Conservation (phyloP, 2,113 vertebrate genomes). For the Arothron firmamentum region DNA sequence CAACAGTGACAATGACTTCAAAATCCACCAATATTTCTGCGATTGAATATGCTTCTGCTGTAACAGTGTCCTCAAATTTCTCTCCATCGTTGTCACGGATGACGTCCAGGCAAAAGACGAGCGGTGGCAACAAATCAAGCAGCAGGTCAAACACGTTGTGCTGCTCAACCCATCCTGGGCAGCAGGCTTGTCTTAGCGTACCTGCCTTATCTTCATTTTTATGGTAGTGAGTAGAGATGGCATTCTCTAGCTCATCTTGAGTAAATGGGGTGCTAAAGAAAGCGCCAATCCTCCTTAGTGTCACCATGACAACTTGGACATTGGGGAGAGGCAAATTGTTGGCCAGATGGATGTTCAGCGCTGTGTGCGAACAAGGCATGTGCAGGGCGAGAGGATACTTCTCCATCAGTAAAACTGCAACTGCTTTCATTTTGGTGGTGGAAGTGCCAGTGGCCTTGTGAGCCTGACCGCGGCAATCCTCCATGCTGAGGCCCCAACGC, state of each 20-base stretch:
- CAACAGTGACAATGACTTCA: conserved; percentile 82
- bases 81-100: conserved; percentile 70
- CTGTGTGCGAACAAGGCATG: conserved; percentile 82
- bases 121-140: conserved; percentile 79
- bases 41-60: conserved; percentile 74
- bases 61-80: conserved; percentile 64
- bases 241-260: conserved; percentile 74
- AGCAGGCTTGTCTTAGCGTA: conserved; percentile 74
- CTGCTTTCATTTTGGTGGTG: conserved; percentile 87
- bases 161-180: conserved; percentile 78
- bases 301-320: conserved; percentile 81
- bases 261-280: conserved; percentile 77
- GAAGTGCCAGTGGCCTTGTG: conserved; percentile 83
- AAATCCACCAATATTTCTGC: conserved; percentile 82
- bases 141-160: conserved; percentile 84
- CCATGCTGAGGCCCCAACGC: conserved; percentile 91
- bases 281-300: conserved; percentile 77
- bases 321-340: conserved; percentile 82
- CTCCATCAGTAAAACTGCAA: conserved; percentile 82
- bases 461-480: conserved; percentile 88
- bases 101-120: conserved; percentile 82
- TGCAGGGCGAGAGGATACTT: conserved; percentile 86
- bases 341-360: conserved; percentile 86
- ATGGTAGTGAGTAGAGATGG: conserved; percentile 77
- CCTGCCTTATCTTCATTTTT: conserved; percentile 76